Evolutionary conservation across 2,113 vertebrate genomes (phyloP), one percentile per base, ranked within the genome.

Genomic region (Sula dactylatra): DNA sequence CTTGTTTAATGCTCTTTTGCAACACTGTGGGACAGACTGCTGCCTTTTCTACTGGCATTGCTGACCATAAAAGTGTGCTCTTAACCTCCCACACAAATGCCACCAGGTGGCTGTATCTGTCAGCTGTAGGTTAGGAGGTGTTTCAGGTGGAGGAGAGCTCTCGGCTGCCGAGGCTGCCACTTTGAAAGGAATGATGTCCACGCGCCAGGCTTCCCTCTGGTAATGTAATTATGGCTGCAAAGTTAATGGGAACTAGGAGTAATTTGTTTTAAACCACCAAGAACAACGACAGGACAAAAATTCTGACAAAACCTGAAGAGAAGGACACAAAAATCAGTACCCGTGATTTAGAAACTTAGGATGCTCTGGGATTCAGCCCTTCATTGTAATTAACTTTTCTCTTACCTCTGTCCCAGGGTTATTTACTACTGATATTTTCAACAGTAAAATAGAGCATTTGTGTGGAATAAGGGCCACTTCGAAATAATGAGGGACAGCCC

Each of bases 11-110:
- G 22, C 4, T 19, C 15, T 40, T 59, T 50, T 69, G 21, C 49
- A 71, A 29, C 5, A 27, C 1, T 1, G 22, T 56, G 32, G 6
- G 58, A 70, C 0, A 2, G 72, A n/a, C 8, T 0, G 15, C 34
- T 47, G 47, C 21, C 44, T 76, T 79, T 59, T 71, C 73, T 79
- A 14, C 16, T 59, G 45, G 13, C 8, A 18, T 66, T 66, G 16
- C 45, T 73, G 50, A 34, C 8, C 1, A 9, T 44, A 16, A 55
- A 73, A 70, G 8, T 4, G 3, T 49, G 47, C 24, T 44, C 44
- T 40, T 44, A 27, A 47, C 82, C 90, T 81, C 65, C 47, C 40
- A 11, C 29, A 32, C 2, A 55, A 64, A 59, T 50, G 58, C 42
- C 67, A 67, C 40, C 50, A 82, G 80, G 50, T 90, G 77, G 47